Conservation (phyloP, 2,797 vertebrate species). For the Arnoldichthys spilopterus region DNA sequence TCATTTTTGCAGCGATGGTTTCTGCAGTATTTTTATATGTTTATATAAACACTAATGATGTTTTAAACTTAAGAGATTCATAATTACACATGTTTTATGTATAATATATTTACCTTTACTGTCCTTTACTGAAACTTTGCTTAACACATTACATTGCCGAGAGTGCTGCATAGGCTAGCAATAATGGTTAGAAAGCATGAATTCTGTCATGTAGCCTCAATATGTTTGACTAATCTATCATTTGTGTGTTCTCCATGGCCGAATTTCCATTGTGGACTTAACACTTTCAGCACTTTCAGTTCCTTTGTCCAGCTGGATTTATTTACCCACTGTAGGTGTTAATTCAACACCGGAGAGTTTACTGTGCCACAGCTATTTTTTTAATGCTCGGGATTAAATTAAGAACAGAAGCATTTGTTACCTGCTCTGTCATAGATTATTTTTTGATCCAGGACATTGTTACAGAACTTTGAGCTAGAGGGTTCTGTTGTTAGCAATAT, state of each 20-base stretch:
- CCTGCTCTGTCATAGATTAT: not conserved
- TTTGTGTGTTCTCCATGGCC: not conserved
- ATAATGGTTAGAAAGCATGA: slow-evolving; percentile 62
- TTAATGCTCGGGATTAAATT: not conserved
- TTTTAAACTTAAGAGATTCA: too few relatives aligned
- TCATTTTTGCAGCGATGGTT: not conserved
- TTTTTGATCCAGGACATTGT: not conserved
- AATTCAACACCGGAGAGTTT: too few relatives aligned
- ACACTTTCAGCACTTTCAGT: not conserved
- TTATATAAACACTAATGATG: not conserved
- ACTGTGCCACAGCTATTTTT: not conserved
- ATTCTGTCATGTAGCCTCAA: slow-evolving; percentile 50
- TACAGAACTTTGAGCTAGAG: not conserved
- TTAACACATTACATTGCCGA: slow-evolving; percentile 10
- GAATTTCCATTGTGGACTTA: not conserved
- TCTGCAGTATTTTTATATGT: too few relatives aligned
- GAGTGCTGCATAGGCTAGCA: slow-evolving; percentile 23
- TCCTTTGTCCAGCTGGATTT: too few relatives aligned
- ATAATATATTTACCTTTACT: not conserved
- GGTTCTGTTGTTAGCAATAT: not conserved
- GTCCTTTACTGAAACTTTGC: not conserved
- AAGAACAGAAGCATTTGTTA: not conserved
- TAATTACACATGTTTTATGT: too few relatives aligned
- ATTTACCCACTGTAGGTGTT: too few relatives aligned
- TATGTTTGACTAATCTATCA: slow-evolving; percentile 46